Percentiles rank a stretch among this genome's conserved stretches.
Evolutionary conservation across 2,797 vertebrate genomes (phyloP).

Genomic region (Gephyroberyx darwinii): DNA sequence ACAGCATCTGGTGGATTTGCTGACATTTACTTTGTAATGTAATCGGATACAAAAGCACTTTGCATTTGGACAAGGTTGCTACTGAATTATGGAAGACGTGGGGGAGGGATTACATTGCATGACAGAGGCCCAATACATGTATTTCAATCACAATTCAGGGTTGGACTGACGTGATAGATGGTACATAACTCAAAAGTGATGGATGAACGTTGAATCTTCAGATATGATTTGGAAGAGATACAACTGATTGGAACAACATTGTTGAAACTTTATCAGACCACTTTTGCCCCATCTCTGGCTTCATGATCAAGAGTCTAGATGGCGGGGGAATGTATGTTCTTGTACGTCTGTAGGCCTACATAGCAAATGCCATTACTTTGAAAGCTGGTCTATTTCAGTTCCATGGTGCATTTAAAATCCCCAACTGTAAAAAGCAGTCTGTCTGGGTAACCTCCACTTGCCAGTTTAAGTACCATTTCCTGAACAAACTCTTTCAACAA

Average conservation of each 20-base stretch:
- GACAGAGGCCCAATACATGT: conserved; percentile 6
- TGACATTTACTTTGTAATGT: conserved; percentile 69
- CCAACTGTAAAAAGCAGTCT: conserved; percentile 59
- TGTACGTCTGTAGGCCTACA: conserved; percentile 4
- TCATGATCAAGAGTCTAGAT: not conserved
- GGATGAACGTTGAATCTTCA: not conserved
- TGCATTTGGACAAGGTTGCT: conserved; percentile 56
- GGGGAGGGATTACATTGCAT: conserved; percentile 14
- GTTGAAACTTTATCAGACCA: not conserved
- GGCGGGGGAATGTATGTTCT: not conserved
- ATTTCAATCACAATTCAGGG: conserved; percentile 1
- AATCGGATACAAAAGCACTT: conserved; percentile 70
- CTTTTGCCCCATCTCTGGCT: not conserved
- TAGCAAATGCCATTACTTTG: conserved; percentile 42
- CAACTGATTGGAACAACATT: not conserved
- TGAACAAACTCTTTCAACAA: conserved; percentile 71
- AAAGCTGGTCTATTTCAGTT: conserved; percentile 61
- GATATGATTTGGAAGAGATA: not conserved
- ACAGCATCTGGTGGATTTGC: conserved; percentile 71
- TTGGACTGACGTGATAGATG: not conserved
- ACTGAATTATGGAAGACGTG: conserved; percentile 52
- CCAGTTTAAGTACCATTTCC: conserved; percentile 69
- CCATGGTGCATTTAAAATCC: conserved; percentile 54
- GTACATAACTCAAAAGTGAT: not conserved
- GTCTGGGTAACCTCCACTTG: conserved; percentile 56